phyloP scores from a whole-genome alignment of 2,888 invertebrate species.

The Biston betularia region DNA sequence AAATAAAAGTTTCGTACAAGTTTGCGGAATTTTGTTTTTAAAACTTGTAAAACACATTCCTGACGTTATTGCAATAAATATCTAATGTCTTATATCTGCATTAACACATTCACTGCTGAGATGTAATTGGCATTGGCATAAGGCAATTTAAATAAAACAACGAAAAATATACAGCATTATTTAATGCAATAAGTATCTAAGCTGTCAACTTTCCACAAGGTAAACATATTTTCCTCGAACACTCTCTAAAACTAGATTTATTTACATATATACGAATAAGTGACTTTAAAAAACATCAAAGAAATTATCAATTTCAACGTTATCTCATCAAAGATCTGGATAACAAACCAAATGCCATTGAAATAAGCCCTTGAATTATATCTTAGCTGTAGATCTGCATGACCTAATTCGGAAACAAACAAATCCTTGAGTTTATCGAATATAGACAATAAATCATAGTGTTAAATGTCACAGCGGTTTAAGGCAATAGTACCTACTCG shows the following conservation, averaged over 20 bases:
- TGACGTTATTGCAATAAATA: constrained; percentile 9
- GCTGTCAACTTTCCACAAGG: not conserved
- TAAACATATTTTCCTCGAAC: no score
- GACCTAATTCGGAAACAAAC: constrained; percentile 73
- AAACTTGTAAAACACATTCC: no score
- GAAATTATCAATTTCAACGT: not conserved
- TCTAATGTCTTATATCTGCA: not conserved
- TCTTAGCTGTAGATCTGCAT: constrained; percentile 69
- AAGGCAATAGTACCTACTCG: constrained; percentile 7
- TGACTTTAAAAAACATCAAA: not conserved
- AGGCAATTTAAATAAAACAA: constrained; percentile 3
- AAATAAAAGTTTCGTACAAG: not conserved
- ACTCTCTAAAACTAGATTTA: no score
- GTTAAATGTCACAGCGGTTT: constrained; percentile 40
- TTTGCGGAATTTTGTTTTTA: no score
- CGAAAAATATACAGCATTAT: not conserved
- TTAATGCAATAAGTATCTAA: not conserved
- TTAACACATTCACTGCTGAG: no score
- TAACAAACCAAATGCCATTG: constrained; percentile 56
- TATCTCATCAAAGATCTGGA: constrained; percentile 24
- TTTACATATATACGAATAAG: no score
- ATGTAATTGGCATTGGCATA: not conserved
- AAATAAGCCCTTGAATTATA: constrained; percentile 72
- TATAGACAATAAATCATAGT: constrained; percentile 57
- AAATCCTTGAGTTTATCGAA: constrained; percentile 79